Conservation (phyloP, 2,113 vertebrate genomes). For the Ptilorrhoa leucosticta region DNA sequence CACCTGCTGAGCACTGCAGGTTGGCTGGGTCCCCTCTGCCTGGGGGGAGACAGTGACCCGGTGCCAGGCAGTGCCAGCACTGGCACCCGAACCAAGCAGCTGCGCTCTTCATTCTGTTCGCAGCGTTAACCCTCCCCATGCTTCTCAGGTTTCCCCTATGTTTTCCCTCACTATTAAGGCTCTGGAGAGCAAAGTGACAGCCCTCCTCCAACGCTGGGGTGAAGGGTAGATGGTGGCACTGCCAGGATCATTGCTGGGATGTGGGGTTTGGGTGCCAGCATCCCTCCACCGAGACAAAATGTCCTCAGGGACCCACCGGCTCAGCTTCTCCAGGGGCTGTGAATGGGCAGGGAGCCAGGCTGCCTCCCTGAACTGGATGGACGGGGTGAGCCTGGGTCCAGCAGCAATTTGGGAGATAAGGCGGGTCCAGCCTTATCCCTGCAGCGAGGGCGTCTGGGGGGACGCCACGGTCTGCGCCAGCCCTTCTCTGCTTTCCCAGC, state of each 20-base stretch:
- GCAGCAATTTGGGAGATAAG: not conserved
- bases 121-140: not conserved
- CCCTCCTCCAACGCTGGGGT: fast-evolving
- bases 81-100: not conserved
- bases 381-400: not conserved
- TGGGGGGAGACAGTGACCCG: not conserved
- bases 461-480: fast-evolving
- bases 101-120: not conserved
- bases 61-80: not conserved
- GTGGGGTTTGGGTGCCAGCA: not conserved
- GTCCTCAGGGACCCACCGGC: not conserved
- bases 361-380: fast-evolving
- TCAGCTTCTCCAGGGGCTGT: not conserved
- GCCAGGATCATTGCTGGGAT: not conserved
- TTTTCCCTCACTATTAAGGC: not conserved
- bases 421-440: fast-evolving
- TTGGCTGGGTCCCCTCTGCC: not conserved
- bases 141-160: fast-evolving
- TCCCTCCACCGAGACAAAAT: fast-evolving
- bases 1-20: fast-evolving
- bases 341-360: not conserved
- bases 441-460: not conserved
- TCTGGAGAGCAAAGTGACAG: not conserved
- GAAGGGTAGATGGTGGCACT: fast-evolving
- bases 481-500: not conserved